Conservation (phyloP, 2,113 vertebrate species). For the Xiphophorus maculatus region DNA sequence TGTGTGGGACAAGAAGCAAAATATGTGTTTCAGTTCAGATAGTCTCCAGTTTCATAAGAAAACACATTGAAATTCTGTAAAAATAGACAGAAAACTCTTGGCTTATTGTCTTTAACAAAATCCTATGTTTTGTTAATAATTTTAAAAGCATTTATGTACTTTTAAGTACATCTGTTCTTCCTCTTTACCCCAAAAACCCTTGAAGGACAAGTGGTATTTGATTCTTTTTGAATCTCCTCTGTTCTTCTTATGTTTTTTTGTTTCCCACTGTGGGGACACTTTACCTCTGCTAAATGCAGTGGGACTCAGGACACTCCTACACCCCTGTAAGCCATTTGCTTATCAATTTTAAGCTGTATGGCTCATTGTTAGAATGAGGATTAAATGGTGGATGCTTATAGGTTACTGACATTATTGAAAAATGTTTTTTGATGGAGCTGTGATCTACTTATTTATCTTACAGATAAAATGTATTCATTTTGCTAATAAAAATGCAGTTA, state of each 20-base stretch:
- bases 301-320: constrained; percentile 80
- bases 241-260: constrained; percentile 6
- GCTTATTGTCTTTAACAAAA: too few relatives aligned
- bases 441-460: too few relatives aligned
- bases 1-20: neutral
- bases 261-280: constrained; percentile 38
- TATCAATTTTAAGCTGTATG: neutral
- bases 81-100: neutral
- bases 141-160: neutral
- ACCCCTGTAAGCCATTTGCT: constrained; percentile 30
- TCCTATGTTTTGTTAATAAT: neutral
- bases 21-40: neutral
- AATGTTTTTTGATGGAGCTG: too few relatives aligned
- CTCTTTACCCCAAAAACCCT: constrained; percentile 6
- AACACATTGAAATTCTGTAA: neutral
- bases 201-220: constrained; percentile 28
- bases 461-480: neutral
- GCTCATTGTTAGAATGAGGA: neutral
- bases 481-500: neutral
- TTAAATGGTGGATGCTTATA: constrained; percentile 1
- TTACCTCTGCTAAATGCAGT: constrained; percentile 51
- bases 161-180: constrained; percentile 10
- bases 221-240: constrained; percentile 20
- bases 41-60: neutral
- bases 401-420: too few relatives aligned